Conservation (phyloP, 30 jellyfish, hydroid and myxozoan genomes). For the Hydractinia echinata region DNA sequence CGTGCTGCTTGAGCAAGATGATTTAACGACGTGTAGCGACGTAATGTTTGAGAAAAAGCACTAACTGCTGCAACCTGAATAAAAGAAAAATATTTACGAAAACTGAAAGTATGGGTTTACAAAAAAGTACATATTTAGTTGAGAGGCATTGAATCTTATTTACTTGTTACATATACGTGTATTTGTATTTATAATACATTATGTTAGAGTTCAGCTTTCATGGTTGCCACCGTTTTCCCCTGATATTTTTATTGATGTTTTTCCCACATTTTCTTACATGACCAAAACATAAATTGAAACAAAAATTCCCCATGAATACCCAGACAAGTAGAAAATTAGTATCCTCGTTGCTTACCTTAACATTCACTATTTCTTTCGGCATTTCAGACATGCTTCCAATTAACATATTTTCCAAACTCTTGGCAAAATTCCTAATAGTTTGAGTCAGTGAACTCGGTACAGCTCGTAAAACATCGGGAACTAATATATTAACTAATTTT, state of each 20-base stretch:
- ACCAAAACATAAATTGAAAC: background rate
- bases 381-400: conserved; percentile 89
- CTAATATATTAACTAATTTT: conserved; percentile 70
- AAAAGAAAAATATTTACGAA: background rate
- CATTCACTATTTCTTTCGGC: conserved; percentile 83
- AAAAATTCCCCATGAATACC: background rate
- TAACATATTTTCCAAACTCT: conserved; percentile 87
- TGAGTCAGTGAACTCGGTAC: conserved; percentile 98
- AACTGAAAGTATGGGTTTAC: background rate
- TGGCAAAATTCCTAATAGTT: conserved; percentile 89
- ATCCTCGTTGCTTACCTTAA: conserved; percentile 38
- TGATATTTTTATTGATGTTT: too few species aligned
- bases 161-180: too few species aligned
- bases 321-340: background rate
- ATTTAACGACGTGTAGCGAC: conserved; percentile 92
- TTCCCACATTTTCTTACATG: too few species aligned
- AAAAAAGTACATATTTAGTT: too few species aligned
- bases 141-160: too few species aligned
- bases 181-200: too few species aligned
- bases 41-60: conserved; percentile 96
- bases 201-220: too few species aligned
- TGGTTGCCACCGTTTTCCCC: too few species aligned
- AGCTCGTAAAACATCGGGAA: conserved; percentile 95
- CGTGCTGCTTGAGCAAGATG: conserved; percentile 99
- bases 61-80: conserved; percentile 91